Percentiles rank a stretch among this genome's conserved stretches.
Evolutionary conservation across 2,888 invertebrate genomes (phyloP).

Genomic region (Drosophila birchii): DNA sequence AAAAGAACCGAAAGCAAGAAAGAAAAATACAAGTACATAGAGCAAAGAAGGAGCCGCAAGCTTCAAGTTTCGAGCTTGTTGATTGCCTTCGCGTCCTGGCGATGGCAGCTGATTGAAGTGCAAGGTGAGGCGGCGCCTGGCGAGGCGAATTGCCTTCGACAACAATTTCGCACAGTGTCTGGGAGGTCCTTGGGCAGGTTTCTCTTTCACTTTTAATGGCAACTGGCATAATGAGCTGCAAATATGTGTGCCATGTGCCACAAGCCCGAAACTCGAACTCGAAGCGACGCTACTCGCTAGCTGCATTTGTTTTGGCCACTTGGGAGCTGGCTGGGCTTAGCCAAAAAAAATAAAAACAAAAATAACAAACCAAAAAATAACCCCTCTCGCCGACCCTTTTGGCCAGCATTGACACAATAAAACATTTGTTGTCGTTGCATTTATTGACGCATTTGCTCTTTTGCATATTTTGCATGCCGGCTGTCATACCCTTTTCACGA

Average conservation of each 20-base stretch:
- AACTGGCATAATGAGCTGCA: conserved; percentile 66
- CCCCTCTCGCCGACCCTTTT: conserved; percentile 18
- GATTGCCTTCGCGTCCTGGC: conserved; percentile 46
- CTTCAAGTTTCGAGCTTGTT: conserved; percentile 44
- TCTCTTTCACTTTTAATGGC: conserved; percentile 68
- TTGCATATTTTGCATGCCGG: conserved; percentile 64
- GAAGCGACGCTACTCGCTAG: conserved; percentile 13
- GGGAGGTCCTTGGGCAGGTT: conserved; percentile 41
- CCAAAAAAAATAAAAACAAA: neutral
- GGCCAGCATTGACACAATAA: conserved; percentile 77
- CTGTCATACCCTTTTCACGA: conserved; percentile 10
- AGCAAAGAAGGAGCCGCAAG: conserved; percentile 18
- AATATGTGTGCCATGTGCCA: conserved; percentile 52
- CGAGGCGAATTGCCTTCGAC: conserved; percentile 10
- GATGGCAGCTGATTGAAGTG: conserved; percentile 53
- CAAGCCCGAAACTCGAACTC: conserved; percentile 34
- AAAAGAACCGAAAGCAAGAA: neutral
- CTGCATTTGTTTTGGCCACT: conserved; percentile 63
- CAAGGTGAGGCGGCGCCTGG: conserved; percentile 22
- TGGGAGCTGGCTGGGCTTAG: conserved; percentile 42
- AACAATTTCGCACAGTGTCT: conserved; percentile 53
- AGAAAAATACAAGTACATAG: conserved; percentile 6
- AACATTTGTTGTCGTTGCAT: conserved; percentile 67
- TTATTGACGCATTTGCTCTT: conserved; percentile 77
- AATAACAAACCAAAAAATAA: neutral